Evolutionary conservation across 2,797 vertebrate genomes (phyloP).

Genomic region (Pyrrhura leucotis): DNA sequence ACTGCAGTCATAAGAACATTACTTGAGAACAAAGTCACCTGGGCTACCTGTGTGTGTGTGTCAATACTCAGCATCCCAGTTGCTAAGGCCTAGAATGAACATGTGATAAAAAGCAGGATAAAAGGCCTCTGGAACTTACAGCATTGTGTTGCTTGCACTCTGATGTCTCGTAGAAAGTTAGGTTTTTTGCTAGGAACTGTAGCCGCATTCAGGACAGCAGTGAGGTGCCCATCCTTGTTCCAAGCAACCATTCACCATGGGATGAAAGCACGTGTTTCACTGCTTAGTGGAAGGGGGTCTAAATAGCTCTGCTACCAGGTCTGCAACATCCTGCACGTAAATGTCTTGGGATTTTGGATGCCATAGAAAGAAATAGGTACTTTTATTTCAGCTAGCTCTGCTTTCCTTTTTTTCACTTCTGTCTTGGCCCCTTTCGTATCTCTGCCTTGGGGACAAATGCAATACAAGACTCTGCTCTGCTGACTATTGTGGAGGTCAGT

Average conservation of each 20-base stretch:
- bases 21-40: neutral
- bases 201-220: rapidly evolving
- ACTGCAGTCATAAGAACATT: neutral
- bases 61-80: neutral
- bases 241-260: neutral
- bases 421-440: neutral
- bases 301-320: neutral
- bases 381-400: neutral
- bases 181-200: neutral
- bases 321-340: neutral
- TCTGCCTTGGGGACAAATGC: neutral
- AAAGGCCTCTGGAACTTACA: neutral
- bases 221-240: neutral
- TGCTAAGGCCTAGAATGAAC: neutral
- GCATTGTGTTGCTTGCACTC: neutral
- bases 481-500: rapidly evolving
- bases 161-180: neutral
- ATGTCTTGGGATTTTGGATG: neutral
- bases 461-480: rapidly evolving
- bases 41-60: rapidly evolving
- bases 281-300: neutral
- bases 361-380: neutral
- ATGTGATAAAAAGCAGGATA: neutral
- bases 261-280: neutral
- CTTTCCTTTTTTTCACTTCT: neutral